These are phyloP conservation scores for Machaerirhynchus nigripectus DNA, from an alignment of 2,113 vertebrate genomes.

Conservation along the genomic window DNA sequence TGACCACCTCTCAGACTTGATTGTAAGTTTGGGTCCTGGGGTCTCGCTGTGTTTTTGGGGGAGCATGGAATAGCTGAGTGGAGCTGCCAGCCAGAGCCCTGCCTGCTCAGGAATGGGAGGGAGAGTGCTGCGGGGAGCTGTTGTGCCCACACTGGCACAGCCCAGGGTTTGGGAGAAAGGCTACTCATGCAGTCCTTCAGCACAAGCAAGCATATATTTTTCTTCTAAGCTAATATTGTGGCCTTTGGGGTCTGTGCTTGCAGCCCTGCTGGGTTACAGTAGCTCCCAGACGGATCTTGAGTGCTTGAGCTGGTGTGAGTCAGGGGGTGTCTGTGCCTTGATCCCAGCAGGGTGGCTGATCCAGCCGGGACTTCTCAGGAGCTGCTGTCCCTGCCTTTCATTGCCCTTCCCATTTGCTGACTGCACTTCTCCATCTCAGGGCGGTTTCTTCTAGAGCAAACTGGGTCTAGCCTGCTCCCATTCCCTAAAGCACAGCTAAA, in stretches of 20 bases:
- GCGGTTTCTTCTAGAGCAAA: neutral
- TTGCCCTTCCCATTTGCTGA: neutral
- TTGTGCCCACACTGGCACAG: neutral
- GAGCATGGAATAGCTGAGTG: fast-evolving
- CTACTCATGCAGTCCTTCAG: neutral
- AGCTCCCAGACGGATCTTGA: neutral
- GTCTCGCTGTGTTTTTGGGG: neutral
- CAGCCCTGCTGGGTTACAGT: neutral
- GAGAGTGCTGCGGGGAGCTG: neutral
- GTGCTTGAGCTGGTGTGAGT: neutral
- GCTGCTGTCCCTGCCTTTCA: neutral
- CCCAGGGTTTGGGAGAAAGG: neutral
- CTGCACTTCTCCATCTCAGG: neutral
- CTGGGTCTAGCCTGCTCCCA: neutral
- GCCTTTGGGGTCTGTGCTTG: neutral
- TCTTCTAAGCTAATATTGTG: neutral
- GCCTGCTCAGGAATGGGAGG: neutral
- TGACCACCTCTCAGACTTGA: conserved; percentile 92
- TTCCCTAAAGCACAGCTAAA: conserved; percentile 35
- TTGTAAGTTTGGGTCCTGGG: conserved; percentile 73
- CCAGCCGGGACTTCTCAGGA: neutral
- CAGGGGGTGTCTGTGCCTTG: neutral
- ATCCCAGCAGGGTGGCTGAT: neutral
- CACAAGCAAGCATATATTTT: neutral
- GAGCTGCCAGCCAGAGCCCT: neutral